Conservation (phyloP, 2,797 vertebrate genomes). For the Rallus crepitans region DNA sequence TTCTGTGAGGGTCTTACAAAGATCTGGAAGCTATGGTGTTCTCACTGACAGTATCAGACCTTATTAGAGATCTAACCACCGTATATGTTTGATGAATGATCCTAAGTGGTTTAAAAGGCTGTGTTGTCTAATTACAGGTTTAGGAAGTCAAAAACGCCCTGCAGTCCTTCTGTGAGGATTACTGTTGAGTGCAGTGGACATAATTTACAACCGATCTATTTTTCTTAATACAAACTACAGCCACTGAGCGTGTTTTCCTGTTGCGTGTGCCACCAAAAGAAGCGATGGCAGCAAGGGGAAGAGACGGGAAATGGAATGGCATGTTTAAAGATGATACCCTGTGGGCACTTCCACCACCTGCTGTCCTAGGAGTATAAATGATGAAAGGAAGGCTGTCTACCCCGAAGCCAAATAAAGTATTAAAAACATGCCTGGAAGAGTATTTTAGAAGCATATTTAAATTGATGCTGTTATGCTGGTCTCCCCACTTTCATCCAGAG, state of each 20-base stretch:
- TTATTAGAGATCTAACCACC: background rate
- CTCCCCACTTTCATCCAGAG: background rate
- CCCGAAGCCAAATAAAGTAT: background rate
- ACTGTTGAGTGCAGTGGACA: constrained; percentile 26
- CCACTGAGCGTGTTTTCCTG: constrained; percentile 44
- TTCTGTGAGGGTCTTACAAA: background rate
- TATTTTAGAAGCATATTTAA: background rate
- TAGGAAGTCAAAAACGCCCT: constrained; percentile 31
- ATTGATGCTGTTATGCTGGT: background rate
- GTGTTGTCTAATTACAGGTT: constrained; percentile 19
- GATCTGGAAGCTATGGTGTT: background rate
- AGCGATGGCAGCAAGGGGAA: constrained; percentile 9
- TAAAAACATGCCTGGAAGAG: background rate
- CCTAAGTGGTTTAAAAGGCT: background rate
- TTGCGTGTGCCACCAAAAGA: background rate
- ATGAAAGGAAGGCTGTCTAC: constrained; percentile 33
- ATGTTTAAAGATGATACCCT: constrained; percentile 21
- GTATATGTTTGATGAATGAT: background rate
- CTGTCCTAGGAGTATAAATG: constrained; percentile 8
- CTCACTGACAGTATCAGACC: background rate
- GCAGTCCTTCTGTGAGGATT: constrained; percentile 52
- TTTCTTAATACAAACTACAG: constrained; percentile 41
- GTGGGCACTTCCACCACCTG: background rate
- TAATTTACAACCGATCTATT: constrained; percentile 61
- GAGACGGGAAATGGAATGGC: constrained; percentile 34